Base-by-base conservation (phyloP, 2,797 vertebrate genomes). In the Sebastes flavidus region DNA sequence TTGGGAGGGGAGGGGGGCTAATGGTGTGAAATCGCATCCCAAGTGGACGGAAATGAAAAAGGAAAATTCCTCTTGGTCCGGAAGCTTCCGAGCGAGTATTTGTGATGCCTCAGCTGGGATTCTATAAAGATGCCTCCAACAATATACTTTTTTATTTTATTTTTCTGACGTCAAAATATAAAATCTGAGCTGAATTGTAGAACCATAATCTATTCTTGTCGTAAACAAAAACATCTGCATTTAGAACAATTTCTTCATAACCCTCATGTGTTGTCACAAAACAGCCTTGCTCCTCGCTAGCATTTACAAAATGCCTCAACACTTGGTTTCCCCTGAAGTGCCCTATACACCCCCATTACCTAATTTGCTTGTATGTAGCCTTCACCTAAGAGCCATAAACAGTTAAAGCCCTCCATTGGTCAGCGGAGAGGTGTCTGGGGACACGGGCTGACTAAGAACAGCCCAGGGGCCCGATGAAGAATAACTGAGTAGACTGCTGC, bases 21-120 rank as follows among this genome's bases (percentile, higher is more conserved):
- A 94, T 92, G 90, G 91, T 92, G 92, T 91, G 91, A 93, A 93
- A 88, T 90, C 85, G 70, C 91, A 87, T 92, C 91, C 87, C 90
- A 89, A 84, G 86, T 83, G 89, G 72, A 88, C 11, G 27, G 78
- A 89, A 88, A 92, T 82, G 79, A 91, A 92, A 90, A 83, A 88
- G 81, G 78, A 63, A 89, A 88, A 90, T 80, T 87, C 83, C 77
- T 89, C 38, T 70, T 82, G 49, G 77, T 86, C 83, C 69, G 54
- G 77, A 94, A 93, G 81, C 78, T 79, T 90, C 80, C 49, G 52
- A 66, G 65, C 58, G 27, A 82, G 72, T 18, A 82, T 89, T 91
- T 85, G 83, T 73, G 75, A 78, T 11, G 62, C 60, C 55, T 80
- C 87, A 78, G 46, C 34, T 81, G 79, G 76, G 83, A 88, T 65